A percentile compares a stretch with the other conserved stretches of the same genome.
Evolutionary conservation across 2,113 vertebrate species (phyloP).

Genomic region (Archocentrus centrarchus): DNA sequence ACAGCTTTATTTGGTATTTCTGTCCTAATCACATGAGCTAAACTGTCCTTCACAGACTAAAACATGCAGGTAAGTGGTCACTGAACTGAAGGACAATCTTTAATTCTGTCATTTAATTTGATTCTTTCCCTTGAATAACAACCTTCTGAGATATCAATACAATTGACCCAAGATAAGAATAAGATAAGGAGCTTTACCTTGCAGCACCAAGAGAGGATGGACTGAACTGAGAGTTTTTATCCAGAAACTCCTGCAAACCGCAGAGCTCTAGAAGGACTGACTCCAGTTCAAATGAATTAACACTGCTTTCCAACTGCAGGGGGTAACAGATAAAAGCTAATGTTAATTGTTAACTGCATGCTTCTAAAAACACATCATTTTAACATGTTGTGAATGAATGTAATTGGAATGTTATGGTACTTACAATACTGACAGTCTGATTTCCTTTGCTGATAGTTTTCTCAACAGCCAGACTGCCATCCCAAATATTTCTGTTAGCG

Average conservation of each 20-base stretch:
- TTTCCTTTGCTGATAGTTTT: slow-evolving; percentile 87
- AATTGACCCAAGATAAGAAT: neutral
- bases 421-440: slow-evolving; percentile 88
- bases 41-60: neutral
- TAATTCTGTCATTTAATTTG: neutral
- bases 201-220: slow-evolving; percentile 88
- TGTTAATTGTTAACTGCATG: neutral
- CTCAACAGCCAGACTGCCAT: slow-evolving; percentile 93
- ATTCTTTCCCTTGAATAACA: neutral
- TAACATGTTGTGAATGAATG: neutral
- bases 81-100: neutral
- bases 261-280: slow-evolving; percentile 87
- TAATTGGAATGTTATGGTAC: slow-evolving; percentile 53
- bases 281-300: slow-evolving; percentile 85
- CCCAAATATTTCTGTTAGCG: slow-evolving; percentile 93
- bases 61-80: neutral
- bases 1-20: neutral
- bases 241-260: slow-evolving; percentile 92
- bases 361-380: neutral
- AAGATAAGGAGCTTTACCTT: slow-evolving; percentile 78
- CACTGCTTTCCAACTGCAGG: slow-evolving; percentile 92
- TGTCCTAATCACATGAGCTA: neutral
- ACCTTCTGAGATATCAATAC: neutral
- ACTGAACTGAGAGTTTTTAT: slow-evolving; percentile 95
- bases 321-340: neutral